Evolutionary conservation across 2,888 invertebrate species (phyloP).

Genomic region (Phasia obesa): DNA sequence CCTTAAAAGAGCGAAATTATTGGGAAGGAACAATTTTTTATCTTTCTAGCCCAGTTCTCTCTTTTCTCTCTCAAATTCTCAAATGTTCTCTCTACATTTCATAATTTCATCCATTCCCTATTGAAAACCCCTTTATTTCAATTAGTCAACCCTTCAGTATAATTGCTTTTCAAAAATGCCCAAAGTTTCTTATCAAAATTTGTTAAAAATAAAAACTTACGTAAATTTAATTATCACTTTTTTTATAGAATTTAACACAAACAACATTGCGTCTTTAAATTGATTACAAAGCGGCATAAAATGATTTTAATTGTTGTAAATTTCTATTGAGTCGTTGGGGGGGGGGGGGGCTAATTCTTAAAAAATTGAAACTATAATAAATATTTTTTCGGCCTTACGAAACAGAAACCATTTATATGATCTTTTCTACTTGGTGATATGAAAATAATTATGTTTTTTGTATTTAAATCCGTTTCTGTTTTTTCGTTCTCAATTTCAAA

Average conservation of each 20-base stretch:
- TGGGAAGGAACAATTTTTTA: too few relatives aligned
- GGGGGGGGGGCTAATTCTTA: not conserved
- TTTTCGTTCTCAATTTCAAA: not conserved
- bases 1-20: too few relatives aligned
- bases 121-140: not conserved
- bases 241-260: not conserved
- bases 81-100: too few relatives aligned
- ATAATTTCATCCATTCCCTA: not conserved
- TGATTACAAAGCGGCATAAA: not conserved
- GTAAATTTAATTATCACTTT: not conserved
- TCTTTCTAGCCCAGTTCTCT: too few relatives aligned
- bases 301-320: not conserved
- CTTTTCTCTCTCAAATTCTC: too few relatives aligned
- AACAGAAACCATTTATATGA: constrained; percentile 33
- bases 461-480: constrained; percentile 19
- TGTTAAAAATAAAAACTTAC: constrained; percentile 7
- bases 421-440: constrained; percentile 14
- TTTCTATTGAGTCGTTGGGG: not conserved
- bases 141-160: not conserved
- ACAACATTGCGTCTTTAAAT: not conserved
- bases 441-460: constrained; percentile 4
- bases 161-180: constrained; percentile 8
- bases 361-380: too few relatives aligned
- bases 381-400: constrained; percentile 6
- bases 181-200: constrained; percentile 5